A percentile compares a stretch with the other conserved stretches of the same genome.
These are phyloP conservation scores for Drosophila paulistorum DNA, from an alignment of 1,140 invertebrate genomes.

Conservation along the genomic window DNA sequence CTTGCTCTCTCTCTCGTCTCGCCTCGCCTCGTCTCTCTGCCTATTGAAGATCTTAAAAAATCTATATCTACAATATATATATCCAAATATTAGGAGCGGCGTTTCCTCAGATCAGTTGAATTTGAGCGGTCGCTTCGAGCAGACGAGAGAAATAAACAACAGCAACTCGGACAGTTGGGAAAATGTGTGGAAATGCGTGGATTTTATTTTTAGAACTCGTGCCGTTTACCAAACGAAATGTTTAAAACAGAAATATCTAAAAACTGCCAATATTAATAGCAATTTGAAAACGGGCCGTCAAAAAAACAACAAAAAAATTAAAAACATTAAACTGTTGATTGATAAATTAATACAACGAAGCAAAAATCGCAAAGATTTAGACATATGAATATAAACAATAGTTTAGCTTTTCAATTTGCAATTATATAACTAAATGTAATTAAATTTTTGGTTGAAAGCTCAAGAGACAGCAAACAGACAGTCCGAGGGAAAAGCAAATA, in stretches of 20 bases:
- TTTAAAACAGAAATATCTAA: slow-evolving; percentile 16
- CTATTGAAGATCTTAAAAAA: not conserved
- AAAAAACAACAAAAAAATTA: not conserved
- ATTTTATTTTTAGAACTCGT: slow-evolving; percentile 48
- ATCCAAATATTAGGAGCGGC: slow-evolving; percentile 36
- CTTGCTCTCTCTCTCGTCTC: slow-evolving; percentile 4
- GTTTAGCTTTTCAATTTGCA: not conserved
- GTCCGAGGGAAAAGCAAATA: not conserved
- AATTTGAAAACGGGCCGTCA: slow-evolving; percentile 6
- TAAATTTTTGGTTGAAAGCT: not conserved
- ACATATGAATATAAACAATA: slow-evolving; percentile 9
- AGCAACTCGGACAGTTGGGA: not conserved
- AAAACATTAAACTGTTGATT: not conserved
- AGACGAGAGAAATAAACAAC: slow-evolving; percentile 25
- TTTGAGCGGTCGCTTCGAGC: slow-evolving; percentile 59
- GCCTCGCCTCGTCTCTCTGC: not conserved
- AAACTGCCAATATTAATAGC: slow-evolving; percentile 44
- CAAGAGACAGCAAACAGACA: not conserved
- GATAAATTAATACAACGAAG: slow-evolving; percentile 6
- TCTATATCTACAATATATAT: not conserved
- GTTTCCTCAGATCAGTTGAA: slow-evolving; percentile 44
- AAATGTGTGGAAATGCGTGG: slow-evolving; percentile 50
- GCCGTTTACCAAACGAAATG: slow-evolving; percentile 33
- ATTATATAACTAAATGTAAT: slow-evolving; percentile 48
- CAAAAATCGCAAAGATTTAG: not conserved